Evolutionary conservation across 2,113 vertebrate genomes (phyloP).

Genomic region (Phasianus colchicus): DNA sequence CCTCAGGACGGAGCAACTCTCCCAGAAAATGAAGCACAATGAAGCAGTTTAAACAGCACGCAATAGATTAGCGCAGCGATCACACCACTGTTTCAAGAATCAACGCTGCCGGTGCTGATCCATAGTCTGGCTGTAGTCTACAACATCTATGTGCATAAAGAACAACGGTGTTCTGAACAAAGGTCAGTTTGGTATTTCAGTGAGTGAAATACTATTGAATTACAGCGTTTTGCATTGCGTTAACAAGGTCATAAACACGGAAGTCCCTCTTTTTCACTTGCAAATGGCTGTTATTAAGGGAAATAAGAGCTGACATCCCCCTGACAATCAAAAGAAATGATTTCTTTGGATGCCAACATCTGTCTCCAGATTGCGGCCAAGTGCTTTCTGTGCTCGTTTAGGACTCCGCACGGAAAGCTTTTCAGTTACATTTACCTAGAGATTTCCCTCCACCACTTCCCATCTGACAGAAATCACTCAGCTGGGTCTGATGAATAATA

Average conservation of each 20-base stretch:
- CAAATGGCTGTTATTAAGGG: conserved; percentile 74
- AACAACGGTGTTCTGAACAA: neutral
- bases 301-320: conserved; percentile 69
- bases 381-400: conserved; percentile 59
- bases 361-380: conserved; percentile 66
- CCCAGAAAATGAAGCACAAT: neutral
- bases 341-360: conserved; percentile 78
- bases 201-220: conserved; percentile 23
- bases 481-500: conserved; percentile 77
- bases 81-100: conserved; percentile 33
- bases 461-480: conserved; percentile 77
- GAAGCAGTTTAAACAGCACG: conserved; percentile 11
- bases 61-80: conserved; percentile 35
- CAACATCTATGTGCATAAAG: neutral
- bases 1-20: conserved; percentile 37
- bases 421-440: conserved; percentile 71
- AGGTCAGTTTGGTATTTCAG: neutral
- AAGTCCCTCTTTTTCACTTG: conserved; percentile 34
- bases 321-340: conserved; percentile 72
- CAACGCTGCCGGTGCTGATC: neutral
- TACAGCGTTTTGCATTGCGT: neutral
- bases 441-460: conserved; percentile 69
- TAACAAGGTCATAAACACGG: conserved; percentile 42
- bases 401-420: conserved; percentile 71
- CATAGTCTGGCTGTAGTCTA: neutral